phyloP scores from a whole-genome alignment of 1,140 invertebrate genomes.

The Eurytemora carolleeae region DNA sequence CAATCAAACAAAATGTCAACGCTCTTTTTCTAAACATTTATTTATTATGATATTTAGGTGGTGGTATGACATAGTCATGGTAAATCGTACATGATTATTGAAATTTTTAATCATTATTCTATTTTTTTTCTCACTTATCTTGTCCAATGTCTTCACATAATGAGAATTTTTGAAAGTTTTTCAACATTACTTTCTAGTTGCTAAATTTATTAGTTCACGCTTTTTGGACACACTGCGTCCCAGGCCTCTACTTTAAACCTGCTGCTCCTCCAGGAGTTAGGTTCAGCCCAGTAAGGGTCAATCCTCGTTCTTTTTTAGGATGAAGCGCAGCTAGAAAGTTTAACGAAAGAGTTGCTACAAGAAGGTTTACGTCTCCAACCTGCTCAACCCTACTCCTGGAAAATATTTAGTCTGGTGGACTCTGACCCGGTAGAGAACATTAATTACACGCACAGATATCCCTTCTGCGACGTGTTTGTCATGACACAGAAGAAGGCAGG shows the following conservation, averaged over 20 bases:
- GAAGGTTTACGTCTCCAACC: neutral
- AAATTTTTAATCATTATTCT: no score
- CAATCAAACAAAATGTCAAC: no score
- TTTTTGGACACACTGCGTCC: no score
- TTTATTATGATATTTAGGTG: no score
- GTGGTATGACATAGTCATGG: no score
- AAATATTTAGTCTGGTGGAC: neutral
- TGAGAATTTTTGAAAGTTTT: neutral
- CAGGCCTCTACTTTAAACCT: neutral
- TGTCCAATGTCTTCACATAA: neutral
- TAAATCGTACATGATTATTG: no score
- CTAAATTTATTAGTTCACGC: neutral
- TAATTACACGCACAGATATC: neutral
- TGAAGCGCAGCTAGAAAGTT: neutral
- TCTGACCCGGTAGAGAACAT: neutral
- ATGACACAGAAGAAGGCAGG: neutral
- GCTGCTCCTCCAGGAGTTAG: neutral
- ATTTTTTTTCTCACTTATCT: no score
- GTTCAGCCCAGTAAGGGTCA: neutral
- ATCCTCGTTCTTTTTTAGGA: neutral
- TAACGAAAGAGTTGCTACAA: neutral
- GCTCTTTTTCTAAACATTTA: no score
- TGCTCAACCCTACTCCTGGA: neutral
- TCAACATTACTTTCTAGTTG: neutral
- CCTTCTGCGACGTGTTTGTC: neutral